Conservation (phyloP, 1,140 invertebrate genomes). For the Ips typographus region DNA sequence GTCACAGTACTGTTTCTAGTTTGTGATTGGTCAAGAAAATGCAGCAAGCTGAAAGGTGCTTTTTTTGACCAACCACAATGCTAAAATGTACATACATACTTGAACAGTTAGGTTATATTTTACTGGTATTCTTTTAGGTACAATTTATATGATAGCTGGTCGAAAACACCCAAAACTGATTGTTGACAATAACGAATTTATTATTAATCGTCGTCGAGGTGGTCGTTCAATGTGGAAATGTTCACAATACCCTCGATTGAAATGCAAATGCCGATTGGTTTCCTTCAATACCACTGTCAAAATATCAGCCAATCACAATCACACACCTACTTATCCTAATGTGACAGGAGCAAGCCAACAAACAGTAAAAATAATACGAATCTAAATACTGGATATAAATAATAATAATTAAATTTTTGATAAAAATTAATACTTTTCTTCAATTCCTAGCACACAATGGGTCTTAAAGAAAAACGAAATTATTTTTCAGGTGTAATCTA, state of each 20-base stretch:
- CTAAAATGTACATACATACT: too few species aligned
- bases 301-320: constrained; percentile 27
- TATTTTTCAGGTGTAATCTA: constrained; percentile 33
- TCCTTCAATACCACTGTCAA: constrained; percentile 22
- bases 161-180: constrained; percentile 36
- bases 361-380: constrained; percentile 6
- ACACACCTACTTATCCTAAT: constrained; percentile 14
- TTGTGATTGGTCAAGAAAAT: too few species aligned
- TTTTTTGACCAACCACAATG: too few species aligned
- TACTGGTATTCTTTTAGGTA: constrained; percentile 23
- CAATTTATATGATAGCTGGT: constrained; percentile 23
- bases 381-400: too few species aligned
- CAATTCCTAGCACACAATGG: too few species aligned
- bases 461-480: background rate
- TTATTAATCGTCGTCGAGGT: constrained; percentile 23
- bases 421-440: too few species aligned
- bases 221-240: constrained; percentile 36
- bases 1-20: too few species aligned
- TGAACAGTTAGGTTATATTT: too few species aligned
- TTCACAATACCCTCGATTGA: constrained; percentile 16
- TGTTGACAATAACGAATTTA: constrained; percentile 31
- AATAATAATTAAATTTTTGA: too few species aligned
- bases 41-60: too few species aligned
- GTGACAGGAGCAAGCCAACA: background rate
- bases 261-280: constrained; percentile 31